These are phyloP conservation scores for Leptopilina boulardi DNA, from an alignment of 1,140 invertebrate species.

Conservation along the genomic window DNA sequence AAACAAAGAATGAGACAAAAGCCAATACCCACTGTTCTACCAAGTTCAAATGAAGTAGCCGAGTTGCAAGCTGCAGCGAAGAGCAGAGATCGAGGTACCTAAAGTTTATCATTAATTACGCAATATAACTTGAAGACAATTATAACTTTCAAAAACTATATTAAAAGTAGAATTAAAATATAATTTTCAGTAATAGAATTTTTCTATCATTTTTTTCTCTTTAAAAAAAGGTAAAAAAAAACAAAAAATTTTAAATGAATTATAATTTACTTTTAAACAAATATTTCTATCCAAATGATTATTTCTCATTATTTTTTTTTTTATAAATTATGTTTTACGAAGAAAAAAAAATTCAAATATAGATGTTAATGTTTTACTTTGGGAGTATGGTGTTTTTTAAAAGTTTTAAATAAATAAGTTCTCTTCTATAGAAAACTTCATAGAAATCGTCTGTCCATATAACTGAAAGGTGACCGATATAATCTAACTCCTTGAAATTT, in stretches of 20 bases:
- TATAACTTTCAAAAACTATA: no score
- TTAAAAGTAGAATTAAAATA: no score
- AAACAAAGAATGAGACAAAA: conserved; percentile 58
- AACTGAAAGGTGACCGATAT: neutral
- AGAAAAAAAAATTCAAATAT: no score
- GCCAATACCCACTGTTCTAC: conserved; percentile 52
- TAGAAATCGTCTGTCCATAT: neutral
- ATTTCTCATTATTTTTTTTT: no score
- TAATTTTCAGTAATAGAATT: no score
- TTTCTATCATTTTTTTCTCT: no score
- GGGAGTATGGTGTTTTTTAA: neutral
- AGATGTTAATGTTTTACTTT: no score
- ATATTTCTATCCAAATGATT: no score
- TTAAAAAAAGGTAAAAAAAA: no score
- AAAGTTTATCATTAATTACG: conserved; percentile 34
- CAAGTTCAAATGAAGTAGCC: conserved; percentile 60
- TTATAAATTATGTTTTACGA: no score
- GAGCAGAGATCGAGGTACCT: conserved; percentile 30
- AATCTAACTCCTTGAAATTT: conserved; percentile 17
- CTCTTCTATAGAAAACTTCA: neutral
- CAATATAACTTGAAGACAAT: neutral
- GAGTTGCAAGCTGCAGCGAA: conserved; percentile 57
- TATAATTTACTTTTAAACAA: no score
- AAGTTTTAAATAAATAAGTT: conserved; percentile 6
- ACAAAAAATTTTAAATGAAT: no score